A percentile compares a stretch with the other conserved stretches of the same genome.
Evolutionary conservation across 2,888 invertebrate genomes (phyloP).

Genomic region (Crioceris asparagi): DNA sequence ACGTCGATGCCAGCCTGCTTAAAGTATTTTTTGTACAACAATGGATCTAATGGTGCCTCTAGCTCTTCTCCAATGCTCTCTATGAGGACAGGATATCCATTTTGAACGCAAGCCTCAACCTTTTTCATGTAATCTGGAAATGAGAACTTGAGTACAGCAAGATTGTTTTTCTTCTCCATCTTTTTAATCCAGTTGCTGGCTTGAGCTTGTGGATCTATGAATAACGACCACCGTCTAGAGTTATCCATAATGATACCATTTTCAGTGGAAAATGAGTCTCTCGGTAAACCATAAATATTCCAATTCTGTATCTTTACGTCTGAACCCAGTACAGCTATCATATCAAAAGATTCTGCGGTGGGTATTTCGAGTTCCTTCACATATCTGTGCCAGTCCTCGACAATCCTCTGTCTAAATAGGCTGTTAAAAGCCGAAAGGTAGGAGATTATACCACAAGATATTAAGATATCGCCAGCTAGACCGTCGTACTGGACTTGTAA

Average conservation of each 20-base stretch:
- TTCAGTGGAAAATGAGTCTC: constrained; percentile 73
- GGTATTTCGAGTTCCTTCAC: constrained; percentile 58
- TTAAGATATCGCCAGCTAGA: constrained; percentile 79
- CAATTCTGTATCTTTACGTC: constrained; percentile 81
- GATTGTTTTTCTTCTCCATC: constrained; percentile 62
- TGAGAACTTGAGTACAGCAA: constrained; percentile 62
- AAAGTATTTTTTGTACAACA: constrained; percentile 64
- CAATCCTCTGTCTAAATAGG: constrained; percentile 48
- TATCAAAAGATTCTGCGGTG: constrained; percentile 60
- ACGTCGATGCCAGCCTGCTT: constrained; percentile 62
- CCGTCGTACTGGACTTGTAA: constrained; percentile 68
- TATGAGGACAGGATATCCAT: constrained; percentile 65
- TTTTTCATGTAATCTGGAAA: constrained; percentile 66
- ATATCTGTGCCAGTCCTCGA: constrained; percentile 62
- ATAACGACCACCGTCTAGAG: constrained; percentile 66
- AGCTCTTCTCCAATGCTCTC: constrained; percentile 70
- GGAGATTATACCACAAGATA: constrained; percentile 81
- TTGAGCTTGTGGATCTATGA: constrained; percentile 78
- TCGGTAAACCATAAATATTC: constrained; percentile 71
- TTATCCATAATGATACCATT: constrained; percentile 77
- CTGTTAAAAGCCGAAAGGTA: constrained; percentile 81
- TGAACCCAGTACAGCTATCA: constrained; percentile 66
- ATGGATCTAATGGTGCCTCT: constrained; percentile 68
- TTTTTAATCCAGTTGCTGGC: constrained; percentile 80
- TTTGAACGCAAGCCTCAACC: constrained; percentile 63